Percentiles rank a stretch among this genome's conserved stretches.
Conservation (phyloP, 2,797 vertebrate species). For the Molossus molossus region DNA sequence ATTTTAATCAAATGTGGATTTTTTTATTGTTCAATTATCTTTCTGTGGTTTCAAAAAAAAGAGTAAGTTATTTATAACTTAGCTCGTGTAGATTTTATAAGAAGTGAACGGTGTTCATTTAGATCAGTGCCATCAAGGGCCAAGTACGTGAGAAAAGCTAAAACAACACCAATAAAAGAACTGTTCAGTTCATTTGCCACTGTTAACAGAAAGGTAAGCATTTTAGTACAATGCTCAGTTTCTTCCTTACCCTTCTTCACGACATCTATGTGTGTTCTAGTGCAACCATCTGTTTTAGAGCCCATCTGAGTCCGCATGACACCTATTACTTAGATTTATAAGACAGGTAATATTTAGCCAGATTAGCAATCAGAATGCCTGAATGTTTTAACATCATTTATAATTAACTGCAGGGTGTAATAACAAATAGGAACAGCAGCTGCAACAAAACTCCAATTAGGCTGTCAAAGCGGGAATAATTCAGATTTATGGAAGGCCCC, state of each 20-base stretch:
- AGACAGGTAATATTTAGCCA: constrained; percentile 85
- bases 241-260: background rate
- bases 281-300: constrained; percentile 80
- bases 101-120: background rate
- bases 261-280: background rate
- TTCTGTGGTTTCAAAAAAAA: background rate
- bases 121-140: background rate
- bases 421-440: constrained; percentile 81
- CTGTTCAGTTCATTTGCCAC: background rate
- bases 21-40: background rate
- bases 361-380: constrained; percentile 79
- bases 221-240: constrained; percentile 43
- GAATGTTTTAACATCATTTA: constrained; percentile 82
- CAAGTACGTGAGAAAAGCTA: background rate
- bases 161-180: background rate
- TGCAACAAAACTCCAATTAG: constrained; percentile 68
- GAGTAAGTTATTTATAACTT: background rate
- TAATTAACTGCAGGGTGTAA: constrained; percentile 80
- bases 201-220: constrained; percentile 45
- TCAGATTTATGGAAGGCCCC: constrained; percentile 70
- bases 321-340: constrained; percentile 84
- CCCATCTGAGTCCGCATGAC: constrained; percentile 72
- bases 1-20: background rate
- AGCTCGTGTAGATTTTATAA: background rate
- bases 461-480: constrained; percentile 35